phyloP scores from a whole-genome alignment of 2,888 invertebrate species.

The Microplitis manilae region DNA sequence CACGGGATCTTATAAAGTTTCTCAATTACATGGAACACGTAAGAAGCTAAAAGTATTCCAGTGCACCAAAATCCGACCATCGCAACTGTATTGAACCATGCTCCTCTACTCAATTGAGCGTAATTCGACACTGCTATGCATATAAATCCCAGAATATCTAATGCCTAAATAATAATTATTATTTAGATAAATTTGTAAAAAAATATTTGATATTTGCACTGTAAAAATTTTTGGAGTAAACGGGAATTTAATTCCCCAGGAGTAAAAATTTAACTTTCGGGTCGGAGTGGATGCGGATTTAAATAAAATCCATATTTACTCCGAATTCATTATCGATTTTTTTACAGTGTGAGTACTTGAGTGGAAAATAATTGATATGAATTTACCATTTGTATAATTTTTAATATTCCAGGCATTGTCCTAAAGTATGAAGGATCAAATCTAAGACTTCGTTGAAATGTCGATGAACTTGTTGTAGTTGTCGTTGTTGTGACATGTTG shows the following conservation, averaged over 20 bases:
- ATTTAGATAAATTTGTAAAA: not conserved
- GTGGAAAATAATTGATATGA: not conserved
- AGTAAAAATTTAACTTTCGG: too few relatives aligned
- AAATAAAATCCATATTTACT: too few relatives aligned
- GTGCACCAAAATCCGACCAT: constrained; percentile 91
- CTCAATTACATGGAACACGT: constrained; percentile 89
- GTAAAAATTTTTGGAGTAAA: too few relatives aligned
- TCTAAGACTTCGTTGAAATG: constrained; percentile 82
- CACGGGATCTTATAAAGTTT: constrained; percentile 89
- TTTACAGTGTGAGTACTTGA: not conserved
- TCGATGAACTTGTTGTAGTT: constrained; percentile 74
- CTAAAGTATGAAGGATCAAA: constrained; percentile 82
- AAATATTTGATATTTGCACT: not conserved
- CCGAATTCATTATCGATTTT: not conserved
- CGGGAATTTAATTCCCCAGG: too few relatives aligned
- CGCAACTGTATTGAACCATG: constrained; percentile 84
- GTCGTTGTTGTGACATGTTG: constrained; percentile 81
- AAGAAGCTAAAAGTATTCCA: constrained; percentile 83
- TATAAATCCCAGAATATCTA: constrained; percentile 85
- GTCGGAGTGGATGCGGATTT: too few relatives aligned
- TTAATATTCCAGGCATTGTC: constrained; percentile 84
- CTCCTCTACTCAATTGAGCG: constrained; percentile 75
- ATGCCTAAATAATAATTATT: constrained; percentile 72
- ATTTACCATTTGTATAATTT: constrained; percentile 83
- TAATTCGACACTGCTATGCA: constrained; percentile 79